Conservation (phyloP, 2,888 invertebrate species). For the Xestia ashworthii region DNA sequence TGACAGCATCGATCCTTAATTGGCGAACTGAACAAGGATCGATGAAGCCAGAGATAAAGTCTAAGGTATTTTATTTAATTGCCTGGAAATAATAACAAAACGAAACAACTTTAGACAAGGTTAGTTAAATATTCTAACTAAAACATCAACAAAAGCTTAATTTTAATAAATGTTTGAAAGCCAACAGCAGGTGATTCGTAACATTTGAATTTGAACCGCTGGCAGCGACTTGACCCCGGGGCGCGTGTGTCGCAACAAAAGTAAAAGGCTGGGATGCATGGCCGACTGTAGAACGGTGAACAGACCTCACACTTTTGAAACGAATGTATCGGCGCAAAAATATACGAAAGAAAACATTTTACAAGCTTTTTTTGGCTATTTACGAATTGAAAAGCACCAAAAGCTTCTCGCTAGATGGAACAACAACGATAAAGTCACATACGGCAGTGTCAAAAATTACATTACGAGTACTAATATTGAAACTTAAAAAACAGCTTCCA, state of each 20-base stretch:
- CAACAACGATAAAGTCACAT: no score
- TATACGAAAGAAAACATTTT: conserved; percentile 7
- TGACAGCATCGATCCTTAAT: not conserved
- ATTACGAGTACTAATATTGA: not conserved
- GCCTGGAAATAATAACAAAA: not conserved
- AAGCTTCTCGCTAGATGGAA: not conserved
- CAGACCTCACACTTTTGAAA: conserved; percentile 59
- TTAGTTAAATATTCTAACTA: not conserved
- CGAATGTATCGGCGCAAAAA: conserved; percentile 36
- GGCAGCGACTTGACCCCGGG: conserved; percentile 79
- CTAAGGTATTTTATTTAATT: no score
- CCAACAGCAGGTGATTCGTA: conserved; percentile 63
- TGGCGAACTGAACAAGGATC: not conserved
- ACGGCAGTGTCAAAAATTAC: not conserved
- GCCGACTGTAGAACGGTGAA: conserved; percentile 68
- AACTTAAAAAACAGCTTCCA: not conserved
- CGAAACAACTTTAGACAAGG: not conserved
- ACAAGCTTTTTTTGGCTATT: not conserved
- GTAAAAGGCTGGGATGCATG: conserved; percentile 79
- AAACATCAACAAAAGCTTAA: conserved; percentile 17
- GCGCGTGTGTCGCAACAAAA: conserved; percentile 73
- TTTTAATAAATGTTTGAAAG: conserved; percentile 32
- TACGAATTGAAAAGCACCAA: not conserved
- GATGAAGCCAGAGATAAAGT: not conserved
- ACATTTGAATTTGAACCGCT: conserved; percentile 74